Base-by-base conservation (phyloP, 2,797 vertebrate genomes). In the Syngnathus rostellatus region DNA sequence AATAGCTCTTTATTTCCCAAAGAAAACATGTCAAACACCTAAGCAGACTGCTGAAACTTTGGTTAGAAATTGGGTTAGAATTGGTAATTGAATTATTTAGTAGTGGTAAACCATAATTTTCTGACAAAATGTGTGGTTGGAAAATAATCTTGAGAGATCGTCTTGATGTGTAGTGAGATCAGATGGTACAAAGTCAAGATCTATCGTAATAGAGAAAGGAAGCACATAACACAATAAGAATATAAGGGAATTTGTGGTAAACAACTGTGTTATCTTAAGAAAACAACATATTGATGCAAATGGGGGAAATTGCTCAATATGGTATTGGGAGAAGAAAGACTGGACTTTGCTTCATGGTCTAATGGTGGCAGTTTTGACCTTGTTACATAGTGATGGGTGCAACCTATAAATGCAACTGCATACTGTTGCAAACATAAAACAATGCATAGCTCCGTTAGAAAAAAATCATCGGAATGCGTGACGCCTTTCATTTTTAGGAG, bases 231-330 rank as follows among this genome's bases (percentile, higher is more conserved):
- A 6, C 21, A 43, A 23, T 45, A 11, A 62, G 60, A 43, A 45
- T 17, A 17, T 25, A 45, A 14, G 41, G 41, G 40, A 17, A 37
- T 50, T 38, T 19, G 8, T 5, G 25, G 16, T 10, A 37, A 37
- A 50, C 62, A 48, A 17, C 62, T 50, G 16, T 37, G 45, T 37
- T 9, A 45, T 45, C 62, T 37, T 48, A 50, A 50, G 16, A 63
- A 63, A 63, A 62, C 61, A 23, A 11, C 23, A 39, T 61, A 41
- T 61, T 48, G 62, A 63, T 7, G 43, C 25, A 46, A 48, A 48
- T 31, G 16, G 23, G 43, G 43, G 31, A 46, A 48, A 14, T 17
- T 39, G 39, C 38, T 43, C 10, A 19, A 17, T 48, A 19, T 31
- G 23, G 11, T 48, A 2, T 63, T 17, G 16, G 14, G 14, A 63